A percentile compares a stretch with the other conserved stretches of the same genome.
These are phyloP conservation scores for Ectemnius cavifrons DNA, from an alignment of 2,888 invertebrate species.

Conservation along the genomic window DNA sequence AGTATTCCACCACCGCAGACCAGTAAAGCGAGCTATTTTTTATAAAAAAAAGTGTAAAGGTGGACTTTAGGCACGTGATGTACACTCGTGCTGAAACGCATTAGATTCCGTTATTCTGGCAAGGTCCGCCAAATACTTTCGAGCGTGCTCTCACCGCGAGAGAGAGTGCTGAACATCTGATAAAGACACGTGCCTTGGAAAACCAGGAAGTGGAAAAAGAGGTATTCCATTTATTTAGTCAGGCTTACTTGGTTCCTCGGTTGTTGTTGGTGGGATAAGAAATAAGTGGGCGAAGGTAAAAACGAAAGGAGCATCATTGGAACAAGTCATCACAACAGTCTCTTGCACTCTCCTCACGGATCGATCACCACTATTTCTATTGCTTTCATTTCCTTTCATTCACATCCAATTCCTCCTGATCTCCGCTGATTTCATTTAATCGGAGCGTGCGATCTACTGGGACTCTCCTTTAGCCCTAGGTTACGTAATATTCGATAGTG, in stretches of 20 bases:
- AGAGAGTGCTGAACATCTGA: conserved; percentile 20
- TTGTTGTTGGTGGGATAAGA: too few species aligned
- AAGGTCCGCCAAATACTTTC: conserved; percentile 32
- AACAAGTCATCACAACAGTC: too few species aligned
- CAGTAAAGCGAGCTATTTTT: conserved; percentile 10
- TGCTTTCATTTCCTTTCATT: too few species aligned
- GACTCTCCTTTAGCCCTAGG: conserved; percentile 22
- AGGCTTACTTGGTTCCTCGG: too few species aligned
- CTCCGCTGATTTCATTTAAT: too few species aligned
- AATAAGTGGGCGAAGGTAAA: too few species aligned
- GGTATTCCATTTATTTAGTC: too few species aligned
- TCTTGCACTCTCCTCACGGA: too few species aligned
- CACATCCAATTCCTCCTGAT: too few species aligned
- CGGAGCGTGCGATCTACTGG: too few species aligned
- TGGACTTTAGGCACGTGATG: conserved; percentile 36
- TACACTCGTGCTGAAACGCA: conserved; percentile 2
- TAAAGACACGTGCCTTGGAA: not conserved
- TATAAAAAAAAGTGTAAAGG: conserved; percentile 42
- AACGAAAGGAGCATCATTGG: too few species aligned
- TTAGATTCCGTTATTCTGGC: not conserved
- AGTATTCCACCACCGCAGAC: not conserved
- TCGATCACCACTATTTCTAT: too few species aligned
- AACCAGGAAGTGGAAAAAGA: not conserved
- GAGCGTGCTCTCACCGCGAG: conserved; percentile 32
- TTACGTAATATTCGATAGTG: conserved; percentile 33